Evolutionary conservation across 1,140 invertebrate species (phyloP), one percentile per base, ranked within the genome.

Genomic region (Oreohelix idahoensis): DNA sequence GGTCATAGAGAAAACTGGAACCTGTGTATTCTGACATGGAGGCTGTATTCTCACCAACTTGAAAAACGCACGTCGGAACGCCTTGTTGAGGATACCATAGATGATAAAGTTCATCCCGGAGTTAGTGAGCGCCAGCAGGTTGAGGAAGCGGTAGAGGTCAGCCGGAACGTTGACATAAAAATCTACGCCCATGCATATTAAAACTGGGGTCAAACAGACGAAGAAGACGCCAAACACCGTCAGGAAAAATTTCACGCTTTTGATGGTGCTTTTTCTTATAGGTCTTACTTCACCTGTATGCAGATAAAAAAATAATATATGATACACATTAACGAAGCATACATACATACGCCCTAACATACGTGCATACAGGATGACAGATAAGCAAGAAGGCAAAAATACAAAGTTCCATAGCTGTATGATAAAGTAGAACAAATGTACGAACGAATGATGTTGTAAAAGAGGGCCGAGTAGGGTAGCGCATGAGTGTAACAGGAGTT

Each of bases 91-190:
- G 35, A 70, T 36, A 5, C 53, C 74, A 58, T 74, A 77, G 29
- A 83, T 83, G 38, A 83, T 29, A 45, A 83, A 83, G 26, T 83
- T 83, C 81, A 83, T 83, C 0, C 73, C 81, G 10, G 81, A 83
- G 58, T 76, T 83, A n/a, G 42, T 42, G 45, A 83, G 2, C 5
- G 74, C 73, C 26, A 76, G 36, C 51, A 83, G 13, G 38, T 42
- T 51, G 15, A 49, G 29, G 36, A 66, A 45, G n/a, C 53, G 29
- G 35, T 70, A 66, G 13, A 83, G 26, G 42, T 39, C 58, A 49
- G 29, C 32, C 15, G 73, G 53, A 10, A 83, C 17, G 26, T 35
- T 29, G n/a, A 51, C n/a, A 38, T 17, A 66, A 15, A 36, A 76
- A 38, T 76, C 73, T 5, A 83, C 36, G 17, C 29, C 73, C 49